Evolutionary conservation across 2,113 vertebrate species (phyloP).

Genomic region (Silurus asotus): DNA sequence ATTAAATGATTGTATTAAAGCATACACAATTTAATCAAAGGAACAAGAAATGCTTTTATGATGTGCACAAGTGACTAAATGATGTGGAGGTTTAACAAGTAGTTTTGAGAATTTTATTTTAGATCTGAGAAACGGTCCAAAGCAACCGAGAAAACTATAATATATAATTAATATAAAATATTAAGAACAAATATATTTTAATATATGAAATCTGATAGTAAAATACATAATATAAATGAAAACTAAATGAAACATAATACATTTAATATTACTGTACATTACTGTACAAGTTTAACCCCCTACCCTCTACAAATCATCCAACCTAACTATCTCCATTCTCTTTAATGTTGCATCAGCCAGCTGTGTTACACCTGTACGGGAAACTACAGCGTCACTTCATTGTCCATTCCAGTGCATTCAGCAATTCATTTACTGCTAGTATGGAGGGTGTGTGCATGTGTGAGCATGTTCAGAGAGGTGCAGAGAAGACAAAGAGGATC

Average conservation of each 20-base stretch:
- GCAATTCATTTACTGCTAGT: not conserved
- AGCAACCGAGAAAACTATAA: not conserved
- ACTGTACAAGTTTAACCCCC: not conserved
- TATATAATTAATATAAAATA: not conserved
- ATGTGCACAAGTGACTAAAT: too few species aligned
- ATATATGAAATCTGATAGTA: not conserved
- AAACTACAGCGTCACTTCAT: conserved; percentile 9
- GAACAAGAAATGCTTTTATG: too few species aligned
- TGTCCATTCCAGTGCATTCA: conserved; percentile 13
- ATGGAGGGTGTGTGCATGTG: conserved; percentile 24
- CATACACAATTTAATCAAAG: too few species aligned
- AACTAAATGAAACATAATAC: not conserved
- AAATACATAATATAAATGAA: not conserved
- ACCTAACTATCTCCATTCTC: not conserved
- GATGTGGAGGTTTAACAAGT: too few species aligned
- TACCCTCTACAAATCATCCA: not conserved
- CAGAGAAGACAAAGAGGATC: conserved; percentile 35
- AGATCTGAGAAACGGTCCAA: too few species aligned
- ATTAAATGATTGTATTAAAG: too few species aligned
- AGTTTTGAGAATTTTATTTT: too few species aligned
- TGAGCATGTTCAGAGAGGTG: conserved; percentile 36
- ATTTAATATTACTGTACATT: not conserved
- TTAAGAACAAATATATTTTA: not conserved
- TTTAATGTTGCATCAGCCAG: not conserved
- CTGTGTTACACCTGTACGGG: conserved; percentile 8